Evolutionary conservation across 2,888 invertebrate genomes (phyloP).

Genomic region (Himalopsyche anomala): DNA sequence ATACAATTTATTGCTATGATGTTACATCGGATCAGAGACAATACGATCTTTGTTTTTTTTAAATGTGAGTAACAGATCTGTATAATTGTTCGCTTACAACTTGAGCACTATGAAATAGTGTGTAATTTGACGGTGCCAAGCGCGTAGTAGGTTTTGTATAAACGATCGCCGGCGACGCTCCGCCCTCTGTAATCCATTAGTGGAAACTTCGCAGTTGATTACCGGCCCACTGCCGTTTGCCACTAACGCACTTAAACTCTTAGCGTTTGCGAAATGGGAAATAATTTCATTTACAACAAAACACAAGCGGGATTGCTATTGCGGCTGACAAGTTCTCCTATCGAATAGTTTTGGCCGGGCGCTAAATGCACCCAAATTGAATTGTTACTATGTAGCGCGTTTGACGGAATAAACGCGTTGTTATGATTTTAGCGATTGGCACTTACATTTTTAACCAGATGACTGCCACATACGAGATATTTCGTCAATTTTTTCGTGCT

Average conservation of each 20-base stretch:
- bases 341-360: not conserved
- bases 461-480: too few species aligned
- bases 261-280: conserved; percentile 63
- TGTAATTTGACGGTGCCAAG: conserved; percentile 2
- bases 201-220: conserved; percentile 64
- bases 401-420: too few species aligned
- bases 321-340: conserved; percentile 47
- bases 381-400: too few species aligned
- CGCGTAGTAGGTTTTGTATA: conserved; percentile 7
- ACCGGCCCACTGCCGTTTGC: conserved; percentile 49
- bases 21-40: too few species aligned
- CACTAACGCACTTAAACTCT: conserved; percentile 65
- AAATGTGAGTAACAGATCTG: too few species aligned
- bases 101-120: too few species aligned
- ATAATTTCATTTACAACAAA: conserved; percentile 63
- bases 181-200: conserved; percentile 62
- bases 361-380: not conserved
- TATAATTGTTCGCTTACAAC: too few species aligned
- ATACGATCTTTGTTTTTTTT: too few species aligned
- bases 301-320: conserved; percentile 62
- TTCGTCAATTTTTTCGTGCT: too few species aligned
- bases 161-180: conserved; percentile 28
- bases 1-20: too few species aligned
- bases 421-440: too few species aligned
- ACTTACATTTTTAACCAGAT: too few species aligned